Conservation (phyloP, 2,797 vertebrate species). For the Sebastes oblongus region DNA sequence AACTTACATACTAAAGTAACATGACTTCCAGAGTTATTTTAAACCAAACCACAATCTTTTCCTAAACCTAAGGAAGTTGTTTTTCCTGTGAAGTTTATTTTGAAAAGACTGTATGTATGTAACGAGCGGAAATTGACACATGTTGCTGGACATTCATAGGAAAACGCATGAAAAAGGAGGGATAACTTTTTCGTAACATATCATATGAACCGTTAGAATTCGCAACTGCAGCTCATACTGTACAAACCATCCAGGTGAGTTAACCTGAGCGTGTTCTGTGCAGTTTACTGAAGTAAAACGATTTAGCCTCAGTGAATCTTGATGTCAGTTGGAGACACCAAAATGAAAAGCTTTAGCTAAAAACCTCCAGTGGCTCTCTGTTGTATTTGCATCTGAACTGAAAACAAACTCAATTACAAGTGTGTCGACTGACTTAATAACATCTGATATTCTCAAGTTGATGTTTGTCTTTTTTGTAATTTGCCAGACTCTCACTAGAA, state of each 20-base stretch:
- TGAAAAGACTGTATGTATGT: too few relatives aligned
- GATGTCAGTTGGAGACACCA: neutral
- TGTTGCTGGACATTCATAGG: too few relatives aligned
- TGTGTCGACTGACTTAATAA: neutral
- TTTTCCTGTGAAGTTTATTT: too few relatives aligned
- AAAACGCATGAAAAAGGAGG: too few relatives aligned
- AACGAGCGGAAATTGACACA: too few relatives aligned
- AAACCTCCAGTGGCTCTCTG: neutral
- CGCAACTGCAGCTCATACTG: neutral
- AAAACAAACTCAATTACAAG: neutral
- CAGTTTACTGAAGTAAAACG: neutral
- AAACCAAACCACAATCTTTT: too few relatives aligned
- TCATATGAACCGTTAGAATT: too few relatives aligned
- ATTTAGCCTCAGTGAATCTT: neutral
- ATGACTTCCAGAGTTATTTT: too few relatives aligned
- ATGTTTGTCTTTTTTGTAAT: neutral
- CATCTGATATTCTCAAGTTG: slow-evolving; percentile 8
- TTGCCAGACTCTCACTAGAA: neutral
- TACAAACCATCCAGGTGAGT: neutral
- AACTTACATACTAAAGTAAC: too few relatives aligned
- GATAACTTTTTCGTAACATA: too few relatives aligned
- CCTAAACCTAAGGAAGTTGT: too few relatives aligned
- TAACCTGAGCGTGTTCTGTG: neutral
- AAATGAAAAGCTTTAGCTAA: neutral
- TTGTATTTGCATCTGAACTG: slow-evolving; percentile 4